Evolutionary conservation across 2,888 invertebrate genomes (phyloP), one percentile per base, ranked within the genome.

Genomic region (Macrophya annulata): DNA sequence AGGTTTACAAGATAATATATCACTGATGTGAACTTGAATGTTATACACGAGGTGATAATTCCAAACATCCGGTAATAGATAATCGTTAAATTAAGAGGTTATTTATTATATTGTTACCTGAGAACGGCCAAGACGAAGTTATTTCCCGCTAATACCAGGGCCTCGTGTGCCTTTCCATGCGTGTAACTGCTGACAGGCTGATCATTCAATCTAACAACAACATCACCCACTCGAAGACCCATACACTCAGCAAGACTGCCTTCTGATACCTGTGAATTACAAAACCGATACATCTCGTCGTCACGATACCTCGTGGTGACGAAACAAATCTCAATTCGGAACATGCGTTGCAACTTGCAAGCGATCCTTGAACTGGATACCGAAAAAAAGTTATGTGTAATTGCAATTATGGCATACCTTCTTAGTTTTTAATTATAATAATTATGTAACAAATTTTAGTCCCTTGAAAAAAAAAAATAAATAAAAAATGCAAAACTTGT

Each of bases 211-310:
- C 96, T 95, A 59, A 97, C 95, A 87, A 99, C 95, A 59, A 96
- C 94, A 94, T 99, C 99, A n/a, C 98, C 98, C 17, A 97, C 96
- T 91, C 95, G 95, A 40, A 99, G 94, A 0, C 98, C 99, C 86
- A 96, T 96, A 88, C 95, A 94, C 91, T 98, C 97, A 0, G 99
- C 98, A 62, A 98, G 95, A 88, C 98, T 96, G 84, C 96, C 96
- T 86, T 97, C 96, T 55, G 96, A 94, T 25, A 99, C 97, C 99
- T 98, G 91, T 5, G 88, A 90, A 88, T 85, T 40, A 59, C 59
- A 51, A 45, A 81, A 85, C 17, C 37, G 55, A 84, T 85, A 77
- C 77, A 77, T 77, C 77, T 77, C 31, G 45, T 74, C 74, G 45
- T 45, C 74, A 17, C 48, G 17, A 77, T 55, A 21, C 25, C 1